Evolutionary conservation across 2,888 invertebrate species (phyloP), one percentile per base, ranked within the genome.

Genomic region (Chesias legatella): DNA sequence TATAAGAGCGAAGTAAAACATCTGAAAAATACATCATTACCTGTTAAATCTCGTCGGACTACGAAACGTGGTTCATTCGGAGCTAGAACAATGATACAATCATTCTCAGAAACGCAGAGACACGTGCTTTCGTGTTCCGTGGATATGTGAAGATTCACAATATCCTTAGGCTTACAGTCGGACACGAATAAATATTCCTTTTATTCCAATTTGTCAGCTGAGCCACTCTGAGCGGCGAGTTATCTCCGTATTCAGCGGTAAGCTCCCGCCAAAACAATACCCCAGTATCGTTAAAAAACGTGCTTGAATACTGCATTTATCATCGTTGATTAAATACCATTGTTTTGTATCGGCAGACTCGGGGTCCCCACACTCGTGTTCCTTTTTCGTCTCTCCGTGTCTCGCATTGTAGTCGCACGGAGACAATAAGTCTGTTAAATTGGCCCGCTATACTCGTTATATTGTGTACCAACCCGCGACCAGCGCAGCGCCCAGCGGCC

Each of bases 391-490:
- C 73, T 68, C 68, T 66, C 70, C 73, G 63, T 77, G 79, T 81
- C 79, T 78, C 75, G 84, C 79, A 82, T 84, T 85, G 80, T 85
- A 80, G 69, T 68, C 66, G 68, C 60, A 54, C 73, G 84, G 86
- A 86, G 86, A 85, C 86, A 85, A 86, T 86, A 86, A 84, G 86
- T 86, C 86, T 88, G 86, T 88, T 84, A 86, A 86, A 88, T 88
- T 88, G 86, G 82, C 74, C 79, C 67, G 67, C 73, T 75, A 77
- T 79, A 74, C 75, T 75, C 69, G 68, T 74, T 77, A 76, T 79
- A 78, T 77, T 72, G 73, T 75, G 63, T 70, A 73, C n/a, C n/a
- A n/a, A n/a, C 63, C 62, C 45, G 29, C 6, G 22, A 3, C 20
- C 20, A 20, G 4, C 6, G 22, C 22, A 1, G 7, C 1, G 7